Base-by-base conservation (phyloP, 2,113 vertebrate genomes). In the Leuciscus idus region DNA sequence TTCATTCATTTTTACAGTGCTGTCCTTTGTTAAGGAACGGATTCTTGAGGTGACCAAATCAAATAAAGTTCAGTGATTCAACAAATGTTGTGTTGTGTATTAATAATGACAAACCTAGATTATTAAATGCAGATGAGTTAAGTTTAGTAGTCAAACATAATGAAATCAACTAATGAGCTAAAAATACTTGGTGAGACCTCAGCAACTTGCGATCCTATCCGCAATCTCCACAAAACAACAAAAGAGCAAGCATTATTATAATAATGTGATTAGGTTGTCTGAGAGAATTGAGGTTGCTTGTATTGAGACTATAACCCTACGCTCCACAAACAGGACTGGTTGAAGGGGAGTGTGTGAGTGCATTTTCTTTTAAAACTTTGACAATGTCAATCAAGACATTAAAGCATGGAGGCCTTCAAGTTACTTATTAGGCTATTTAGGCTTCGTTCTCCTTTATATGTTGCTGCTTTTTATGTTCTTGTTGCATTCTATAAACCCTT, bases 131-230 rank as follows among this genome's bases (percentile, higher is more conserved):
- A 62, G 61, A 62, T 62, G 39, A 43, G 1, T 43, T 43, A 9
- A 0, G 39, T 43, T 43, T 43, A 43, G 39, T 43, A 43, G 39
- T 43, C 39, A 43, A 9, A 43, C 39, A 43, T 43, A 36, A 36
- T 36, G 33, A 36, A 36, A 36, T 36, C 33, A 36, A 5, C 33
- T 36, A 39, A 72, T 70, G 30, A 33, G 15, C 64, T 68, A 68
- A 68, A 68, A 33, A 19, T 68, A 68, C 28, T 68, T 66, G 57
- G n/a, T n/a, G n/a, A n/a, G n/a, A n/a, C n/a, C n/a, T n/a, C n/a
- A n/a, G n/a, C n/a, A n/a, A n/a, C n/a, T n/a, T n/a, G n/a, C 4
- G 30, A 68, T 68, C 64, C 28, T 68, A 33, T 68, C 33, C 6
- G 28, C 28, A 30, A 17, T 68, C 28, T 36, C 66, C 33, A 36